Conservation (phyloP, 2,797 vertebrate genomes). For the Platyrinchus mystaceus region DNA sequence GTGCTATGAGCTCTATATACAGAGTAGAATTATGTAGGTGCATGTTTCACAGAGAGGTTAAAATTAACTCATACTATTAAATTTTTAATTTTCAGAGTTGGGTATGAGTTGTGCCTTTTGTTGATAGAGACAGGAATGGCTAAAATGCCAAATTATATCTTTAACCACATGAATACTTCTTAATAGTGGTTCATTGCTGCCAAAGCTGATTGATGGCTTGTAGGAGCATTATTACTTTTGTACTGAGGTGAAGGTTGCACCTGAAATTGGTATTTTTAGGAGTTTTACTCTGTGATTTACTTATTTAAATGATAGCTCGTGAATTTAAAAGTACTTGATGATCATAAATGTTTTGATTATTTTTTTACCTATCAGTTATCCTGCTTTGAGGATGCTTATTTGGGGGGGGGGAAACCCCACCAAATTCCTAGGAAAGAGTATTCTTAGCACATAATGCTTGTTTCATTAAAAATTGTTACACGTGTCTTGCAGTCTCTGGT, state of each 20-base stretch:
- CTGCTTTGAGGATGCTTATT: background rate
- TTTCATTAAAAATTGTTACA: background rate
- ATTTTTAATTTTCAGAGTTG: background rate
- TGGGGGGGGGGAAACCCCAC: rapidly evolving
- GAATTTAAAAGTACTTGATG: background rate
- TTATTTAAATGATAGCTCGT: background rate
- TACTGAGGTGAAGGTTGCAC: background rate
- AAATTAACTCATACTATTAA: background rate
- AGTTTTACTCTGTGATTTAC: background rate
- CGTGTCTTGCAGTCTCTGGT: background rate
- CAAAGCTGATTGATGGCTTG: background rate
- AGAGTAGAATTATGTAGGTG: background rate
- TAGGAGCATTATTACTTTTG: background rate
- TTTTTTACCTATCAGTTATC: background rate
- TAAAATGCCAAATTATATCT: background rate
- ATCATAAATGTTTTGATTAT: background rate
- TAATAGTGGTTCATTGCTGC: background rate
- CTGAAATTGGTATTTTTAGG: background rate
- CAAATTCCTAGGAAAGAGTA: background rate
- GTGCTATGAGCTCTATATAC: background rate
- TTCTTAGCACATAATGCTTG: background rate
- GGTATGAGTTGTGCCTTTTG: background rate
- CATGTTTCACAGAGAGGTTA: background rate
- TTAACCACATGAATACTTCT: background rate
- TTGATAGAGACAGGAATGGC: background rate